A percentile compares a stretch with the other conserved stretches of the same genome.
These are phyloP conservation scores for Lonchura striata DNA, from an alignment of 2,113 vertebrate genomes.

Conservation along the genomic window DNA sequence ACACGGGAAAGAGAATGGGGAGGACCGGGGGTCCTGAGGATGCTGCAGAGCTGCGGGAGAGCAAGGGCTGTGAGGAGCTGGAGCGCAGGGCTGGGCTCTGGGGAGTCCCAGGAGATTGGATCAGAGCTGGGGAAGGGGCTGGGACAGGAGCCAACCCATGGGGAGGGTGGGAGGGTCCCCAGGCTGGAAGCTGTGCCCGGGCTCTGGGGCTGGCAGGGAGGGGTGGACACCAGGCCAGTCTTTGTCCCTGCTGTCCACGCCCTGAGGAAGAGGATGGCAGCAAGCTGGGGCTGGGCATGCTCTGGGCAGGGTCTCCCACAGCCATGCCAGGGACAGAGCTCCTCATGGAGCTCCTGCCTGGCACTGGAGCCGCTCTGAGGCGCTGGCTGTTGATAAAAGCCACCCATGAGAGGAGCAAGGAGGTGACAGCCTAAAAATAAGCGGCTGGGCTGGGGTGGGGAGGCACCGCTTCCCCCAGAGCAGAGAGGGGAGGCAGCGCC, in stretches of 20 bases:
- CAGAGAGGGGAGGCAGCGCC: background rate
- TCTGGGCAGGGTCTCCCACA: background rate
- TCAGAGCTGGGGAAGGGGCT: background rate
- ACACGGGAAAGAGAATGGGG: background rate
- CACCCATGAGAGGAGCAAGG: background rate
- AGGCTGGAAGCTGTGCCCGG: background rate
- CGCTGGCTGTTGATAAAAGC: background rate
- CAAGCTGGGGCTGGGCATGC: background rate
- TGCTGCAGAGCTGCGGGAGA: background rate
- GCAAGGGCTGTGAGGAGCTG: background rate
- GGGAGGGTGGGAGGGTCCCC: accelerated
- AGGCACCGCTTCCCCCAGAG: background rate
- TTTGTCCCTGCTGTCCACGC: background rate
- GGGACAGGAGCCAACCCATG: background rate
- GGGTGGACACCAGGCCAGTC: accelerated
- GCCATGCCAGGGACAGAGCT: background rate
- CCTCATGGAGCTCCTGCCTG: background rate
- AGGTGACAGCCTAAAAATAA: constrained; percentile 35
- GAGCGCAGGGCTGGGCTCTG: background rate
- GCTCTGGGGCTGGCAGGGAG: background rate
- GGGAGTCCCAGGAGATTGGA: no score
- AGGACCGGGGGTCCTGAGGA: background rate
- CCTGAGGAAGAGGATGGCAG: background rate
- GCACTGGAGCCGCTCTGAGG: background rate
- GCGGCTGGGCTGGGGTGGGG: background rate